Conservation (phyloP, 2,113 vertebrate genomes). For the Sturnira hondurensis region DNA sequence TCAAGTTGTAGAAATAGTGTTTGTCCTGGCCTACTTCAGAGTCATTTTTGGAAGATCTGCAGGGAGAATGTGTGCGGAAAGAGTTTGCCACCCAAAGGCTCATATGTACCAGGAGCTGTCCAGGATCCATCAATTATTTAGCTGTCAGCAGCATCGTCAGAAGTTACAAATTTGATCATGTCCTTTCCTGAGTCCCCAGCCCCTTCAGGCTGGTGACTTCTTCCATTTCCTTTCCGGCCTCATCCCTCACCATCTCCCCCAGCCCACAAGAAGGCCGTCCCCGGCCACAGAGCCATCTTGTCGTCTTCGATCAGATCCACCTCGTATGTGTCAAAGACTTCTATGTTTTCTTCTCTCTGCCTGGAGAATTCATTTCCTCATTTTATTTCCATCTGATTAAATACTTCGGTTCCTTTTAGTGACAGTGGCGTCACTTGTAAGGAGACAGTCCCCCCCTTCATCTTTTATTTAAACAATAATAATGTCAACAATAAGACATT, state of each 20-base stretch:
- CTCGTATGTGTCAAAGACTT: background rate
- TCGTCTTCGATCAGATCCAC: background rate
- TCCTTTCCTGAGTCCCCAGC: too few relatives aligned
- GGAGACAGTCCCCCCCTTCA: accelerated
- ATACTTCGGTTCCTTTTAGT: background rate
- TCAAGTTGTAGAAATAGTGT: background rate
- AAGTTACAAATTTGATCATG: background rate
- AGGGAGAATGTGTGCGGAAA: background rate
- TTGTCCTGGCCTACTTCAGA: background rate
- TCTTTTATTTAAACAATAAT: background rate
- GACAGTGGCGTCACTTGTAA: background rate
- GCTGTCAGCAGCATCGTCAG: background rate
- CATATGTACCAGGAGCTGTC: accelerated
- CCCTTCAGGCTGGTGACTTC: background rate
- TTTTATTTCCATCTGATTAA: background rate
- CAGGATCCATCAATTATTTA: accelerated
- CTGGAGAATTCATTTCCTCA: background rate
- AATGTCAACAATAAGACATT: background rate
- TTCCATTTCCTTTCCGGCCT: background rate
- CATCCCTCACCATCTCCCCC: accelerated
- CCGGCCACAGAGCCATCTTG: accelerated
- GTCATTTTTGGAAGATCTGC: background rate
- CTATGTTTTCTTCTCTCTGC: background rate
- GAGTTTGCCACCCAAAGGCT: too few relatives aligned
- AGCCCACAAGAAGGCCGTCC: background rate